Evolutionary conservation across 1,140 invertebrate genomes (phyloP), one percentile per base, ranked within the genome.

Genomic region (Acromyrmex echinatior): DNA sequence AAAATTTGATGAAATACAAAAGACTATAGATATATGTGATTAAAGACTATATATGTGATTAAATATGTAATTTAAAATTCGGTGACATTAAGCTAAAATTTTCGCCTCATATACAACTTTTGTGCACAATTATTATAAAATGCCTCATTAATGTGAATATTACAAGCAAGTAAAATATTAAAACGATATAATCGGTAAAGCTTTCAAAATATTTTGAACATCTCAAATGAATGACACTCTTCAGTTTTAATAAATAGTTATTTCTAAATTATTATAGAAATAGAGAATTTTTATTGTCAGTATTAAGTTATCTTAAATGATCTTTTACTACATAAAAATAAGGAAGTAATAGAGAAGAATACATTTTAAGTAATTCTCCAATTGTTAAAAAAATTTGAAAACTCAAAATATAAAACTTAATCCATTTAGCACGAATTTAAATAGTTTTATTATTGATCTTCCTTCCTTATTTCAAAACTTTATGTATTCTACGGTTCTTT

Each of bases 1-100:
- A 81, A 81, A 81, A 71, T 45, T 81, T 39, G 2, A 45, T 16
- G 14, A 70, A 71, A 6, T 35, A 4, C 35, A 21, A 70, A 12
- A 3, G 9, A 25, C 25, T 21, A 2, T 9, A 18, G 2, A 7
- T 6, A 53, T 7, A 14, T 16, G n/a, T 12, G 14, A 70, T 45
- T 70, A 21, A 70, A 70, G 31, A 31, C 31, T 31, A 31, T 31
- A 31, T 3, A 21, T 16, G 31, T 12, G 14, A 70, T 49, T 70
- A 21, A 70, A 70, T 70, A 12, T 31, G 39, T 39, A 39, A 74
- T 21, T 16, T 39, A 60, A 77, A 39, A 45, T 60, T 60, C 14
- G 4, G 5, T 7, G 45, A 25, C 10, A 39, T 77, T 77, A 2
- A 58, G 3, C n/a, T 45, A 45, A 28, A 28, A 12, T 62, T 28